These are phyloP conservation scores for Eueides isabella DNA, from an alignment of 1,140 invertebrate genomes.

Conservation along the genomic window DNA sequence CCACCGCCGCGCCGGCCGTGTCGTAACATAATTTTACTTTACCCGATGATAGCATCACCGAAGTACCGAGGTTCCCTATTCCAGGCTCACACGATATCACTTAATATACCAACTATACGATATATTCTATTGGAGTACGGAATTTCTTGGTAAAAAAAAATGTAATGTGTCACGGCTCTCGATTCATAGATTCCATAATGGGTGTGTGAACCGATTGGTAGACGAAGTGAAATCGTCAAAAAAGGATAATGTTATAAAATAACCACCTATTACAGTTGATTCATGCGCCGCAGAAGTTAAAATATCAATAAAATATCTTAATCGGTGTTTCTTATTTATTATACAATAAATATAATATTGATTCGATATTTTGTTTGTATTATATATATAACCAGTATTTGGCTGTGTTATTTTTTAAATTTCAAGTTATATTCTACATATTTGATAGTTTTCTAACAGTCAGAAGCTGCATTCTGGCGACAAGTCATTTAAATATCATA, in stretches of 20 bases:
- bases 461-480: too few species aligned
- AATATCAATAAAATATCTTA: neutral
- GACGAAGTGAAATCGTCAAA: conserved; percentile 12
- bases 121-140: neutral
- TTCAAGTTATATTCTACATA: too few species aligned
- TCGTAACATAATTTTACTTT: conserved; percentile 36
- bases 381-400: too few species aligned
- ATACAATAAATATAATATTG: too few species aligned
- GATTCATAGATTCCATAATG: conserved; percentile 29
- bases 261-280: neutral
- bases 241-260: conserved; percentile 14
- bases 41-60: conserved; percentile 35
- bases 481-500: neutral
- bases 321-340: too few species aligned
- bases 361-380: too few species aligned
- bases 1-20: conserved; percentile 15
- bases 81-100: neutral
- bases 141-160: conserved; percentile 37
- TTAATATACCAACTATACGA: conserved; percentile 20
- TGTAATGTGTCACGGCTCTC: conserved; percentile 29
- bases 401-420: too few species aligned
- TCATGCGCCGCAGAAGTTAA: neutral
- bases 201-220: conserved; percentile 31
- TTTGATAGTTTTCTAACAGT: too few species aligned
- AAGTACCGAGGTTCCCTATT: conserved; percentile 10